Percentiles rank a stretch among this genome's conserved stretches.
These are phyloP conservation scores for Campoplex capitator DNA, from an alignment of 2,888 invertebrate genomes.

Conservation along the genomic window DNA sequence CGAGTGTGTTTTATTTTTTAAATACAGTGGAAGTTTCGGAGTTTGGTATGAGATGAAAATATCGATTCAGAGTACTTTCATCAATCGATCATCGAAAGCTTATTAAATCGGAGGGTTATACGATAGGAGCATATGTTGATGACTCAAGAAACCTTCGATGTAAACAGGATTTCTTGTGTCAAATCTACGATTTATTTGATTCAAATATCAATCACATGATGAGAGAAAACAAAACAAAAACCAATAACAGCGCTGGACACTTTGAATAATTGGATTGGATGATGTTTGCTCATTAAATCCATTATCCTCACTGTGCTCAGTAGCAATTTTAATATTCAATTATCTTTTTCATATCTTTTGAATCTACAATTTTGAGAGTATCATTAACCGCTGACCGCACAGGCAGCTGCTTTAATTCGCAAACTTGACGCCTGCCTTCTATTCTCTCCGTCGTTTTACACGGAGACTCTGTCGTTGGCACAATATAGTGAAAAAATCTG, in stretches of 20 bases:
- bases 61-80: neutral
- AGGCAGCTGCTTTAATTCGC: neutral
- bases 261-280: neutral
- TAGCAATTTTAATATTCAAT: neutral
- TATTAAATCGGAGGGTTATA: neutral
- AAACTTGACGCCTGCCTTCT: neutral
- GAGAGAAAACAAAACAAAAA: neutral
- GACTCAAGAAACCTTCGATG: neutral
- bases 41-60: slow-evolving; percentile 11
- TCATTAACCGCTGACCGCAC: neutral
- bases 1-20: slow-evolving; percentile 1
- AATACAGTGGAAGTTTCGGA: slow-evolving; percentile 20
- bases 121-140: neutral
- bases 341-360: neutral
- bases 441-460: neutral
- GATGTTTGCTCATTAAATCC: neutral
- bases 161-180: neutral
- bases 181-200: neutral
- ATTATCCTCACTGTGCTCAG: neutral
- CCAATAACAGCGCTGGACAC: neutral
- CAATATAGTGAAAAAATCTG: neutral
- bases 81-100: neutral
- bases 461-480: neutral
- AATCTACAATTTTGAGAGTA: neutral
- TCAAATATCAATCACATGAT: neutral